Conservation (phyloP, 2,797 vertebrate genomes). For the Myripristis jacobus region DNA sequence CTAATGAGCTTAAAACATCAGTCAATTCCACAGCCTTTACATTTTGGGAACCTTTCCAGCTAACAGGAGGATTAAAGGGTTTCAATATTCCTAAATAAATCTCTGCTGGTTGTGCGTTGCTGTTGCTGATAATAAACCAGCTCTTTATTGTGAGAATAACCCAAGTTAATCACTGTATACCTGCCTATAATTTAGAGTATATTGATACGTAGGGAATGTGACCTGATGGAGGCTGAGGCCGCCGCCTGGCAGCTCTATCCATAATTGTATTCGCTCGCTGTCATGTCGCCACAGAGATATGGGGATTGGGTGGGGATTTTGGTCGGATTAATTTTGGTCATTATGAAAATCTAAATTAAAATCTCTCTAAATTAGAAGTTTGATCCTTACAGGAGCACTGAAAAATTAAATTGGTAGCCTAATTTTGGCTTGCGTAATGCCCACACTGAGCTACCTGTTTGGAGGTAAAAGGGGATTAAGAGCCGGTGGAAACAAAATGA, state of each 20-base stretch:
- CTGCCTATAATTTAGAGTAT: no score
- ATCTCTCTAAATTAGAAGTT: constrained; percentile 14
- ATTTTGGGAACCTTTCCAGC: background rate
- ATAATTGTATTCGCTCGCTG: constrained; percentile 8
- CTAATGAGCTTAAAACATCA: no score
- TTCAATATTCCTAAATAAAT: background rate
- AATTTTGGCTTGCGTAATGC: background rate
- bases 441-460: background rate
- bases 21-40: no score
- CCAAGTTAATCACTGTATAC: no score
- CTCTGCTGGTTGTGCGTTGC: background rate
- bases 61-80: background rate
- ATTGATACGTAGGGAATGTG: background rate
- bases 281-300: background rate
- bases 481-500: background rate
- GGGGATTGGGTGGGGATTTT: constrained; percentile 12
- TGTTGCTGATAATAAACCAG: background rate
- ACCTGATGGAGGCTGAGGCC: background rate
- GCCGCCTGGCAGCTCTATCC: background rate
- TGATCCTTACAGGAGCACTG: constrained; percentile 1
- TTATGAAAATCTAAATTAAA: constrained; percentile 24
- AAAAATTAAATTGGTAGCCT: constrained; percentile 14
- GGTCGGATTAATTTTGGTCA: constrained; percentile 17
- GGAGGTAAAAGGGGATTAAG: background rate
- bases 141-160: background rate